phyloP scores from a whole-genome alignment of 92 coral and sea anemone species.

The Parazoanthus swiftii region DNA sequence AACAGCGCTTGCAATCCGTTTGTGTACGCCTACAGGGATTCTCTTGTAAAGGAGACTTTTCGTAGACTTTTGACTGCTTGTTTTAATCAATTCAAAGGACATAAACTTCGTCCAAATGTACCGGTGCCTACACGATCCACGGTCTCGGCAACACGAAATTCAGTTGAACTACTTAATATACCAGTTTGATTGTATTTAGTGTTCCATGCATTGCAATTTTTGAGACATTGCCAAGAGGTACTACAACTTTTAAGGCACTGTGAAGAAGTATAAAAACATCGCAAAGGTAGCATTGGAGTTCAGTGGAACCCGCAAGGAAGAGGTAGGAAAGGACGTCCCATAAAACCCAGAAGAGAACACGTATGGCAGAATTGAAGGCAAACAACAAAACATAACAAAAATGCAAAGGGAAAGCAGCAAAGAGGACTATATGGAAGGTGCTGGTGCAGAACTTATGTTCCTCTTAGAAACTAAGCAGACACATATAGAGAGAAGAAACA shows the following conservation, averaged over 20 bases:
- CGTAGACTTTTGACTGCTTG: neutral
- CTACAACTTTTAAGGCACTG: neutral
- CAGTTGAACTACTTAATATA: neutral
- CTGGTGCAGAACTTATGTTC: too few species aligned
- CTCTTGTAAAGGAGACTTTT: slow-evolving; percentile 25
- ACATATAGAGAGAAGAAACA: too few species aligned
- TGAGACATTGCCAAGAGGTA: neutral
- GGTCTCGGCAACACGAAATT: neutral
- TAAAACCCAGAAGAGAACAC: too few species aligned
- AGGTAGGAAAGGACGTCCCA: too few species aligned
- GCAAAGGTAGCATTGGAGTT: too few species aligned
- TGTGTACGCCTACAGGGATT: slow-evolving; percentile 30
- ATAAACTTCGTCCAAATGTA: neutral
- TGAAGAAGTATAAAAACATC: too few species aligned
- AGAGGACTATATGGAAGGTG: too few species aligned
- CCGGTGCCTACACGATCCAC: neutral
- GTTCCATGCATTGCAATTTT: neutral
- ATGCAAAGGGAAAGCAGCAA: too few species aligned
- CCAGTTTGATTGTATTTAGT: neutral
- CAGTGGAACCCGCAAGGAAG: too few species aligned
- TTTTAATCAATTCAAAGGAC: neutral
- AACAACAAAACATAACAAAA: too few species aligned
- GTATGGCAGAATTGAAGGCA: too few species aligned
- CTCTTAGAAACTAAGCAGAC: too few species aligned
- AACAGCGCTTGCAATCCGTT: slow-evolving; percentile 40